Evolutionary conservation across 2,888 invertebrate species (phyloP).

Genomic region (Helleia helle): DNA sequence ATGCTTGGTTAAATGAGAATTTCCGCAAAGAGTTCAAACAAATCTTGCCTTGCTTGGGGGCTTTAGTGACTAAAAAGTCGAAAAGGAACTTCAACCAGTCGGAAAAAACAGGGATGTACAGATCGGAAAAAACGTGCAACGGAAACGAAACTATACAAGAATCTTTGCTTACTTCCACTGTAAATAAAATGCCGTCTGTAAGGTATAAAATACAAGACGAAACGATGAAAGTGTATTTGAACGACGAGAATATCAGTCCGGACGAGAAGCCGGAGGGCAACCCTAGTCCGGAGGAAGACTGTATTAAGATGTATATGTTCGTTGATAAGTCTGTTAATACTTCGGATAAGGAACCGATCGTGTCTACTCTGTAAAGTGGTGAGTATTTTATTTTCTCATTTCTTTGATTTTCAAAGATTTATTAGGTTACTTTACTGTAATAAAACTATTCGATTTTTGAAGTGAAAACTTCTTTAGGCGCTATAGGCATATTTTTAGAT

Average conservation of each 20-base stretch:
- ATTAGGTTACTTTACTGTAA: too few relatives aligned
- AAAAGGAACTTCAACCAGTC: slow-evolving; percentile 56
- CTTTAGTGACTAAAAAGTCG: slow-evolving; percentile 51
- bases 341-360: slow-evolving; percentile 63
- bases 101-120: slow-evolving; percentile 59
- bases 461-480: too few relatives aligned
- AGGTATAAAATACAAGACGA: slow-evolving; percentile 62
- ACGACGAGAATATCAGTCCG: slow-evolving; percentile 55
- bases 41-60: slow-evolving; percentile 78
- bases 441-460: too few relatives aligned
- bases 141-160: slow-evolving; percentile 66
- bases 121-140: slow-evolving; percentile 63
- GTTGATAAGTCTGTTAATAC: slow-evolving; percentile 55
- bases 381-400: too few relatives aligned
- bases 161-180: slow-evolving; percentile 56
- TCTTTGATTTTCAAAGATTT: too few relatives aligned
- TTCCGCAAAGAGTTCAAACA: slow-evolving; percentile 92
- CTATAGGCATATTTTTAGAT: too few relatives aligned
- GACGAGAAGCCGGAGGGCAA: slow-evolving; percentile 60
- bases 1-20: slow-evolving; percentile 97
- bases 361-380: slow-evolving; percentile 58
- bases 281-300: slow-evolving; percentile 60
- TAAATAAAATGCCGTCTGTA: slow-evolving; percentile 56
- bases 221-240: slow-evolving; percentile 41
- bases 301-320: slow-evolving; percentile 67